These are phyloP conservation scores for Nemotelus pantherinus DNA, from an alignment of 2,888 invertebrate species.

Conservation along the genomic window DNA sequence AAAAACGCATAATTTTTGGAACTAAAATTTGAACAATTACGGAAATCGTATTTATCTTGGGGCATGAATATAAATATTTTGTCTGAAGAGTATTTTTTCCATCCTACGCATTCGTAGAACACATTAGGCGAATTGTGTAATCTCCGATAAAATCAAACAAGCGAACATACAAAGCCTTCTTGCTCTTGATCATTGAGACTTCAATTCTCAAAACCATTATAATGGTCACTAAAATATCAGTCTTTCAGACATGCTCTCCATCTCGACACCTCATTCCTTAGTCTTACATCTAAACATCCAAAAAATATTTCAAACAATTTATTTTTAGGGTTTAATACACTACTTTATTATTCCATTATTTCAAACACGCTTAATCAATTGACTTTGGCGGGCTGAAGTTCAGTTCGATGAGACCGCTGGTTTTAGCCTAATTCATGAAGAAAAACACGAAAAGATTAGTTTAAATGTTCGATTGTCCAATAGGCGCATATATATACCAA, in stretches of 20 bases:
- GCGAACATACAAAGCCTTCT: too few relatives aligned
- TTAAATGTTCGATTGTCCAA: slow-evolving; percentile 25
- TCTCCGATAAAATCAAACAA: neutral
- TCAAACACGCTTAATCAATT: slow-evolving; percentile 65
- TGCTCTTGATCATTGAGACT: too few relatives aligned
- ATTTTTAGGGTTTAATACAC: neutral
- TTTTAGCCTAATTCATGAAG: slow-evolving; percentile 67
- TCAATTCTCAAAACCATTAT: too few relatives aligned
- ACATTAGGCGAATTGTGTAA: neutral
- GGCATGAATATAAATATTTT: too few relatives aligned
- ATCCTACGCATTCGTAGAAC: too few relatives aligned
- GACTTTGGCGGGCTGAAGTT: slow-evolving; percentile 72
- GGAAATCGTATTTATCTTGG: too few relatives aligned
- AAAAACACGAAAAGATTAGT: slow-evolving; percentile 52
- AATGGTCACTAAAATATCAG: too few relatives aligned
- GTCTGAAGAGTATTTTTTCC: too few relatives aligned
- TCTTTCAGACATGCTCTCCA: too few relatives aligned
- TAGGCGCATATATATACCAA: slow-evolving; percentile 56
- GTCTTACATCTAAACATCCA: too few relatives aligned
- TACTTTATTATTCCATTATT: slow-evolving; percentile 21
- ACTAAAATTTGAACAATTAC: neutral
- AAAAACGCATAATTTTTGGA: neutral
- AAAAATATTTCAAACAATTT: neutral
- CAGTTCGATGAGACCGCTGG: slow-evolving; percentile 71
- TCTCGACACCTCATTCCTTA: too few relatives aligned